These are phyloP conservation scores for Xestobium rufovillosum DNA, from an alignment of 2,888 invertebrate species.

Conservation along the genomic window DNA sequence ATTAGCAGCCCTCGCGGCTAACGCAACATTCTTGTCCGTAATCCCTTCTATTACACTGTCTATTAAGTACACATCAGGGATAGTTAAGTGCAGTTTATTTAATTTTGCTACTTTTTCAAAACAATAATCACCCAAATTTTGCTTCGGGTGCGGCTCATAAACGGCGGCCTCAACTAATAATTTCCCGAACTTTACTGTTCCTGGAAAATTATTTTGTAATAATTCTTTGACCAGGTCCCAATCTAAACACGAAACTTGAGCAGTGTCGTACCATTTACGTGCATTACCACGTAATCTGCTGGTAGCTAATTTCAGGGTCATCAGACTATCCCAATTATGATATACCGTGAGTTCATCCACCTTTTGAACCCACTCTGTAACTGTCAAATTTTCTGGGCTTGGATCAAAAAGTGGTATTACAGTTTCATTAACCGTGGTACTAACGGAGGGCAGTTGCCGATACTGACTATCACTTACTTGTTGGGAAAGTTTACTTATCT, in stretches of 20 bases:
- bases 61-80: neutral
- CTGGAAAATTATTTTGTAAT: too few relatives aligned
- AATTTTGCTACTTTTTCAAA: constrained; percentile 2
- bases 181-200: neutral
- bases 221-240: too few relatives aligned
- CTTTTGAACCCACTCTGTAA: neutral
- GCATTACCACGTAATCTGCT: too few relatives aligned
- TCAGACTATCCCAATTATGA: neutral
- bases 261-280: too few relatives aligned
- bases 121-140: constrained; percentile 2
- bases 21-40: constrained; percentile 1
- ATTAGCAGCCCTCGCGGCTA: constrained; percentile 1
- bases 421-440: neutral
- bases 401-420: neutral
- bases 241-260: too few relatives aligned
- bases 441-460: neutral
- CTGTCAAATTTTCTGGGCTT: neutral
- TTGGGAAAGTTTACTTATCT: constrained; percentile 4
- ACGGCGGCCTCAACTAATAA: constrained; percentile 1
- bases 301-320: too few relatives aligned
- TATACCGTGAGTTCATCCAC: neutral
- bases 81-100: neutral
- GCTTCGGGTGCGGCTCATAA: neutral
- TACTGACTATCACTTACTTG: neutral
- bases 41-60: constrained; percentile 2